A percentile compares a stretch with the other conserved stretches of the same genome.
These are phyloP conservation scores for Ophioderma brevispina DNA, from an alignment of 35 echinoderm and acorn worm species.

Conservation along the genomic window DNA sequence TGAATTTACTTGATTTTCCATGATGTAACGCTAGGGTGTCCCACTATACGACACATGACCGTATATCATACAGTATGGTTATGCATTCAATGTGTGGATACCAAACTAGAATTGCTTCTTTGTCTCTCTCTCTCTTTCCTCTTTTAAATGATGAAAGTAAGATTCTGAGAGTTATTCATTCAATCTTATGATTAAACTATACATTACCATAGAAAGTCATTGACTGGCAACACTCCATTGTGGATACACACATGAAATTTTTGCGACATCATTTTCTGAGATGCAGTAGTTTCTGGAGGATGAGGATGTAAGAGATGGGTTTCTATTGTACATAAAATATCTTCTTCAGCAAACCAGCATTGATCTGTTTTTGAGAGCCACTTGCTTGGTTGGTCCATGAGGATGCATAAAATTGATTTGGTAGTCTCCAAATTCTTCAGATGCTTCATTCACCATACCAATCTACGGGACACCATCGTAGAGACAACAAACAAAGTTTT, in stretches of 20 bases:
- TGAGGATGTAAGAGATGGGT: constrained; percentile 43
- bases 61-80: too few relatives aligned
- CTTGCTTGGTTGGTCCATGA: not conserved
- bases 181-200: too few relatives aligned
- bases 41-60: too few relatives aligned
- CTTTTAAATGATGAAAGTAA: too few relatives aligned
- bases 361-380: constrained; percentile 29
- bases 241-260: constrained; percentile 28
- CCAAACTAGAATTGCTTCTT: too few relatives aligned
- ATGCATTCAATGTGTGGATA: too few relatives aligned
- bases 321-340: constrained; percentile 29
- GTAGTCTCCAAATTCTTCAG: constrained; percentile 47
- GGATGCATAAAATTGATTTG: constrained; percentile 21
- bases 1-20: too few relatives aligned
- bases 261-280: constrained; percentile 35
- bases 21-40: too few relatives aligned
- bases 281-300: constrained; percentile 25
- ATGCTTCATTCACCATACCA: constrained; percentile 43
- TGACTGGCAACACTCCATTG: constrained; percentile 31
- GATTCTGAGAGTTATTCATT: too few relatives aligned
- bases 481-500: constrained; percentile 44
- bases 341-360: constrained; percentile 26
- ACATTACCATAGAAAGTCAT: too few relatives aligned
- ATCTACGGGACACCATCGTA: constrained; percentile 37
- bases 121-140: too few relatives aligned